Base-by-base conservation (phyloP, 2,113 vertebrate species). In the Tupaia tana region DNA sequence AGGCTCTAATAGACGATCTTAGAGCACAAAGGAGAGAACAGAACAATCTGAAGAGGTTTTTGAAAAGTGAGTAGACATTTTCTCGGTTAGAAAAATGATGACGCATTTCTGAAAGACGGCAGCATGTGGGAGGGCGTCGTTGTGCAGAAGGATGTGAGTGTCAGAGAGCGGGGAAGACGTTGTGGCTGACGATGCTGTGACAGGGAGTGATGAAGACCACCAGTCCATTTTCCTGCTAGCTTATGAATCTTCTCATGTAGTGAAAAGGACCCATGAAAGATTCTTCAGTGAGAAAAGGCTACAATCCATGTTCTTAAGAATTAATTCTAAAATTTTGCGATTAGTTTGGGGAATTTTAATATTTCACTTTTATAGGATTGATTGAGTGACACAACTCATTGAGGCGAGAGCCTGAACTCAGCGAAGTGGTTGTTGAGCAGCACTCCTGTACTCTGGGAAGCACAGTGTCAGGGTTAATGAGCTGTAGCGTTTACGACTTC, bases 401-500 rank as follows among this genome's bases (percentile, higher is more conserved):
- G 12, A 27, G 34, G 69, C 81, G 70, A 69, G 59, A 73, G 63
- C 63, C 12, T 24, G 10, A 25, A 11, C 29, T 52, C 13, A 2
- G 4, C 20, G 1, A 29, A 18, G n/a, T 8, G 27, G n/a, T 20
- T 6, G 15, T 2, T 9, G 8, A 6, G 15, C 27, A 29, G 3
- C 3, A 13, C 4, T 31, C 8, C 1, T 2, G 1, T 2, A 9
- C 5, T 11, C 1, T 64, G n/a, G 56, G 14, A 15, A 18, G n/a
- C 20, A 2, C 27, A 25, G 0, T 24, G 27, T 15, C 16, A 12
- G 13, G 66, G n/a, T 31, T 24, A 54, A 24, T 34, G 11, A 29
- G 0, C 52, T 13, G 16, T 13, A 11, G 20, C 13, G 13, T 9
- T 89, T n/a, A 34, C 8, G 12, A 20, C 19, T 3, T 5, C 54